Evolutionary conservation across 1,140 invertebrate genomes (phyloP), one percentile per base, ranked within the genome.

Genomic region (Carposina sasakii): DNA sequence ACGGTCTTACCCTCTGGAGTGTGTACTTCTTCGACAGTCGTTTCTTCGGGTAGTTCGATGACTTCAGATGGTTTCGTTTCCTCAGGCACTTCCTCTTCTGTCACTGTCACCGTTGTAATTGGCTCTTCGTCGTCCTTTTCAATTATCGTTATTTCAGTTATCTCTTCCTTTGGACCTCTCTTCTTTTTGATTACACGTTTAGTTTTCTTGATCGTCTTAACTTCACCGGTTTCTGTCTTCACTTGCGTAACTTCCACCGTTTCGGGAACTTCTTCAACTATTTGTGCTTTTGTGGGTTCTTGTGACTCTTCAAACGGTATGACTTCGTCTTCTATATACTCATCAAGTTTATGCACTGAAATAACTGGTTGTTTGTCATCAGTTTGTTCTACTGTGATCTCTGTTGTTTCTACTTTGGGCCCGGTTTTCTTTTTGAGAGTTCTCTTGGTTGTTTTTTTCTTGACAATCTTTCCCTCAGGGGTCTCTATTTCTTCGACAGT

Each of bases 91-190:
- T 33, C n/a, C 12, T 58, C 61, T 58, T 65, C 58, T 48, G 67
- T 31, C 0, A 47, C 24, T 4, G 57, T 53, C 12, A 73, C 60
- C 15, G 54, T 62, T 0, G 76, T 58, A 16, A 66, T 54, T 10
- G 84, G 66, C 48, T 73, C 68, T 57, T 79, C 76, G 2, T 36
- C 48, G 23, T 65, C 57, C 36, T 72, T 61, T 50, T 68, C 52
- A 5, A 62, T 49, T 3, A 50, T 68, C 1, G 76, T 72, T 9
- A 77, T 48, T 57, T 84, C 81, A 50, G 70, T 62, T 15, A 78
- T 45, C 47, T 77, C 54, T 47, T 52, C 55, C 31, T 61, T 63
- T 21, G 55, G 50, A 2, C 57, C 59, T 20, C 54, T 58, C 42
- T 57, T 74, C 20, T 71, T 68, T 30, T 67, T 68, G 12, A 59